Conservation (phyloP, 2,113 vertebrate genomes). For the Psophia crepitans region DNA sequence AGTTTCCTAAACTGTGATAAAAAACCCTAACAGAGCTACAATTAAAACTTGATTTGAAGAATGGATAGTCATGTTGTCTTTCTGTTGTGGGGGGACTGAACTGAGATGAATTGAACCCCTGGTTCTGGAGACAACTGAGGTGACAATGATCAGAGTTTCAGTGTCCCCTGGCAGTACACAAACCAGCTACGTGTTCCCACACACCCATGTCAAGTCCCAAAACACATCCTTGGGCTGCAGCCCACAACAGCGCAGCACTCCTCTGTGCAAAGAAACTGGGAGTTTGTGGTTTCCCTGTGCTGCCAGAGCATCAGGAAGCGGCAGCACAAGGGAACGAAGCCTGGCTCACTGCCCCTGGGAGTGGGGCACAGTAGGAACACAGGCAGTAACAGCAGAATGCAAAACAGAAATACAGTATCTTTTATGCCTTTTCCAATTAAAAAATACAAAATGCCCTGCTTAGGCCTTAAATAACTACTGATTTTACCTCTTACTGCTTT, state of each 20-base stretch:
- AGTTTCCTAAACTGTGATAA: not conserved
- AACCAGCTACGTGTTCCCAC: fast-evolving
- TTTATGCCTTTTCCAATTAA: not conserved
- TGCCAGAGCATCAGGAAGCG: not conserved
- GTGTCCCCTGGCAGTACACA: not conserved
- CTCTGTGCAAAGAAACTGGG: not conserved
- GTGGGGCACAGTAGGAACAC: fast-evolving
- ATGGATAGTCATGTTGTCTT: not conserved
- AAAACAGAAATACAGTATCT: not conserved
- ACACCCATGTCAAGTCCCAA: not conserved
- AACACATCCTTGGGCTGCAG: not conserved
- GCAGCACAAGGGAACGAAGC: fast-evolving
- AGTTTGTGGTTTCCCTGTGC: not conserved
- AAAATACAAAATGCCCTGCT: not conserved
- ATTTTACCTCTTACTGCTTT: not conserved
- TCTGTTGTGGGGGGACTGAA: not conserved
- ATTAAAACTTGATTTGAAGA: not conserved
- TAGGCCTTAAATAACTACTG: not conserved
- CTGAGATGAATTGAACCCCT: not conserved
- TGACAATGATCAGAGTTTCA: not conserved
- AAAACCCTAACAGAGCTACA: not conserved
- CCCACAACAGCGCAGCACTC: not conserved
- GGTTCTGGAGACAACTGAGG: not conserved
- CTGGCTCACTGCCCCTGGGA: not conserved
- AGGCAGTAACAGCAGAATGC: not conserved